These are phyloP conservation scores for Emberiza fucata DNA, from an alignment of 2,113 vertebrate genomes.

Conservation along the genomic window DNA sequence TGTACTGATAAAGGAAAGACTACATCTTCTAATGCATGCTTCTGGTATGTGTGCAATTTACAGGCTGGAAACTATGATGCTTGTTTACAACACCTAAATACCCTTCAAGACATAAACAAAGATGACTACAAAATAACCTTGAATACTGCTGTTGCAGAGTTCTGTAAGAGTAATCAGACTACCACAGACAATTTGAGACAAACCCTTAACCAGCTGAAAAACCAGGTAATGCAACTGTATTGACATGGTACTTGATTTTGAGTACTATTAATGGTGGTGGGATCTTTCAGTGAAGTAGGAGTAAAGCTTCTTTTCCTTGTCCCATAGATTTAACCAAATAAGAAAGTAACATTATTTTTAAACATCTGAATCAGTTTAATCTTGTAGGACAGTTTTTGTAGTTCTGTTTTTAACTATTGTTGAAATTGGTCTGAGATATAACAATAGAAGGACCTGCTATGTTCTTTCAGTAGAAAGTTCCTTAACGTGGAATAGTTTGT, in stretches of 20 bases:
- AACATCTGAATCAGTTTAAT: neutral
- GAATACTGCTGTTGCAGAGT: constrained; percentile 92
- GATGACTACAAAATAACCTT: constrained; percentile 96
- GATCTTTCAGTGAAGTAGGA: neutral
- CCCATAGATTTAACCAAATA: neutral
- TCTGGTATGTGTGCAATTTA: constrained; percentile 40
- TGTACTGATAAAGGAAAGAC: neutral
- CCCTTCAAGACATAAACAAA: constrained; percentile 92
- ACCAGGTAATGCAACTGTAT: constrained; percentile 77
- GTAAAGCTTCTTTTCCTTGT: neutral
- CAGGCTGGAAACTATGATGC: constrained; percentile 90
- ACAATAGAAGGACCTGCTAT: neutral
- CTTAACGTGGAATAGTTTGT: neutral
- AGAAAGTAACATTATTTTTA: neutral
- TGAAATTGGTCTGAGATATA: neutral
- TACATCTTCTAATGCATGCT: neutral
- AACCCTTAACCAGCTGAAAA: constrained; percentile 88
- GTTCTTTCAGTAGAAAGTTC: neutral
- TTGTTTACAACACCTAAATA: constrained; percentile 85
- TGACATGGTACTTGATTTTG: neutral
- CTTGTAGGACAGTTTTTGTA: neutral
- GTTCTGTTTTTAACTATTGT: neutral
- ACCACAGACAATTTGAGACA: constrained; percentile 90
- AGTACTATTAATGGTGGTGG: neutral
- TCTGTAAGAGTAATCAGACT: constrained; percentile 92